Evolutionary conservation across 2,888 invertebrate genomes (phyloP).

Genomic region (Chromoteleia sp.): DNA sequence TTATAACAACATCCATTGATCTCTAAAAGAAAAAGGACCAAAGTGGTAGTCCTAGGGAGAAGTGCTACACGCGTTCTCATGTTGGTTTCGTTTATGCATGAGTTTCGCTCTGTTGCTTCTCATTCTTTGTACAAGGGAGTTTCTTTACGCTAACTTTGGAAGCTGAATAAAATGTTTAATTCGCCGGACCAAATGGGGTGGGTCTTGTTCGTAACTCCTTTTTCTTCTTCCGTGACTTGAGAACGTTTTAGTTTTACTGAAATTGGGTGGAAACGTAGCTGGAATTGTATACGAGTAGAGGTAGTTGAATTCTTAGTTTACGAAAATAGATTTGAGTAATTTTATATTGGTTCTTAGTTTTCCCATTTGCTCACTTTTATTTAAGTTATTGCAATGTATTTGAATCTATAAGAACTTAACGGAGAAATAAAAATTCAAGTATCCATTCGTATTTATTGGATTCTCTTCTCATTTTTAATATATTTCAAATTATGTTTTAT

Average conservation of each 20-base stretch:
- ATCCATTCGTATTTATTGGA: too few relatives aligned
- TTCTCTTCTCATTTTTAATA: too few relatives aligned
- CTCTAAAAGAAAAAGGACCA: too few relatives aligned
- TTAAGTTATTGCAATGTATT: too few relatives aligned
- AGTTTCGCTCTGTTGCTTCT: slow-evolving; percentile 10
- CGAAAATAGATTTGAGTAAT: background rate
- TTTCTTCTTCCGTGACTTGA: slow-evolving; percentile 30
- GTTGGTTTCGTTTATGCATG: slow-evolving; percentile 11
- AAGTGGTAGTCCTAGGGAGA: too few relatives aligned
- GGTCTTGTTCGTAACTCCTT: slow-evolving; percentile 32
- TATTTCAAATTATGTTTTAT: too few relatives aligned
- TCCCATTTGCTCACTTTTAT: too few relatives aligned
- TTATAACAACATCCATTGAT: too few relatives aligned
- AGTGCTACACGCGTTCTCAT: background rate
- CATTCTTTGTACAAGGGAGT: slow-evolving; percentile 13
- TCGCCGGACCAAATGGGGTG: background rate
- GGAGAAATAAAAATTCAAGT: too few relatives aligned
- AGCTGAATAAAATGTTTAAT: slow-evolving; percentile 34
- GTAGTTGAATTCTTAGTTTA: slow-evolving; percentile 1
- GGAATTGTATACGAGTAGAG: slow-evolving; percentile 13
- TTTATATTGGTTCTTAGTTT: slow-evolving; percentile 3
- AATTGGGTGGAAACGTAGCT: slow-evolving; percentile 28
- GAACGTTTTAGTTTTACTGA: slow-evolving; percentile 21
- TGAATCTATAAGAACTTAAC: too few relatives aligned
- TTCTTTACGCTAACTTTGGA: slow-evolving; percentile 23